Evolutionary conservation across 2,113 vertebrate species (phyloP).

Genomic region (Caloenas nicobarica): DNA sequence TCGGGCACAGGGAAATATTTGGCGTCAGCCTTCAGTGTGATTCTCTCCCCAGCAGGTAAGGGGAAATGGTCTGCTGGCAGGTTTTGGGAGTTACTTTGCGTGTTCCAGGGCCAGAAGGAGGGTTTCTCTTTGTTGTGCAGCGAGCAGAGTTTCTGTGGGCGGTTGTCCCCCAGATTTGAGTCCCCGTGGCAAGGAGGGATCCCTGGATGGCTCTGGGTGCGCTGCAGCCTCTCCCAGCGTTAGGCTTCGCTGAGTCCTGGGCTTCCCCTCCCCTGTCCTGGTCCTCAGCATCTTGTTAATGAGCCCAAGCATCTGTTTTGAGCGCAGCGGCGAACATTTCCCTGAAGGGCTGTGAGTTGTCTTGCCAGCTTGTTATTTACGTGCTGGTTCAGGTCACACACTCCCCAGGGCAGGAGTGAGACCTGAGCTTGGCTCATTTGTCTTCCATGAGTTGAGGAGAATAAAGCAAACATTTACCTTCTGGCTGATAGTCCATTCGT

Average conservation of each 20-base stretch:
- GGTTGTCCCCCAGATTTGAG: neutral
- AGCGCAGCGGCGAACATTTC: neutral
- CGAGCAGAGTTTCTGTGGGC: neutral
- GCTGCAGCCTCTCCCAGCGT: neutral
- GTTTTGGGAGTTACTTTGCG: neutral
- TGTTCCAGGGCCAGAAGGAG: neutral
- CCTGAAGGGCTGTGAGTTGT: neutral
- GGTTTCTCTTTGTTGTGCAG: neutral
- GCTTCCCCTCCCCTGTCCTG: neutral
- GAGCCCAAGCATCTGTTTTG: constrained; percentile 18
- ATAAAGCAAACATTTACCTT: constrained; percentile 51
- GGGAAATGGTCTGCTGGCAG: neutral
- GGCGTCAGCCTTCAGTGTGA: neutral
- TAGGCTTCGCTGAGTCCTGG: neutral
- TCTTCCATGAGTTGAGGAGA: constrained; percentile 8
- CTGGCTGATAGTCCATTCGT: neutral
- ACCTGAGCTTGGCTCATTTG: neutral
- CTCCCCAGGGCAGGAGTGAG: neutral
- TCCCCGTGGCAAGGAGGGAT: neutral
- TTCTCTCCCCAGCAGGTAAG: neutral
- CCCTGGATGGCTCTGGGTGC: neutral
- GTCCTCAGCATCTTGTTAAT: constrained; percentile 6
- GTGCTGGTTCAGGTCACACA: constrained; percentile 4
- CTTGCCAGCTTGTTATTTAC: constrained; percentile 32
- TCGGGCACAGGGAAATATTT: neutral